Percentiles rank a stretch among this genome's conserved stretches.
These are phyloP conservation scores for Sebastes umbrosus DNA, from an alignment of 2,797 vertebrate species.

Conservation along the genomic window DNA sequence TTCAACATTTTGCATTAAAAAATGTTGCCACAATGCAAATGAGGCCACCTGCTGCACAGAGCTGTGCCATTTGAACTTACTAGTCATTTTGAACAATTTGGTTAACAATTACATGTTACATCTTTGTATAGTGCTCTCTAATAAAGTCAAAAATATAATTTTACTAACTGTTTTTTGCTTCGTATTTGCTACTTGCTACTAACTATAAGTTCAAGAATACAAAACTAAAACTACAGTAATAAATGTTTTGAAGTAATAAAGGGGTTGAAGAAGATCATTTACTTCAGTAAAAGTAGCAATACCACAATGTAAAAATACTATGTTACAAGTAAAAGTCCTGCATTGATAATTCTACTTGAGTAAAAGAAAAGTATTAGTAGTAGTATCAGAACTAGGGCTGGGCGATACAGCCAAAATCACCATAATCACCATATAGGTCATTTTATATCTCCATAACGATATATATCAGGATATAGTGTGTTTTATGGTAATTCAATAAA, in stretches of 20 bases:
- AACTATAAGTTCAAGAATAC: neutral
- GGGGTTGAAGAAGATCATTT: neutral
- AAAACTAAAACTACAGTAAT: neutral
- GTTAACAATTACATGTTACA: neutral
- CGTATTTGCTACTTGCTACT: neutral
- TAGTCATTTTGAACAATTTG: neutral
- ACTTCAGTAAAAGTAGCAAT: no score
- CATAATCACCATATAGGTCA: no score
- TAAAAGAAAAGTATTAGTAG: no score
- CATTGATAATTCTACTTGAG: no score
- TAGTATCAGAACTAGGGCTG: no score
- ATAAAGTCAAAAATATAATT: neutral
- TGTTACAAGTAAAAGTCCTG: no score
- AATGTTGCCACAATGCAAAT: neutral
- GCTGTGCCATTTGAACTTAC: neutral
- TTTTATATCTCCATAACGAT: no score
- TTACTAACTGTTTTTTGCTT: neutral
- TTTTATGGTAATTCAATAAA: no score
- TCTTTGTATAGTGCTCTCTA: neutral
- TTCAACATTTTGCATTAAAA: neutral
- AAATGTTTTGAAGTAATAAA: neutral
- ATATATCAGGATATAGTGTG: no score
- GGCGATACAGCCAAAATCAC: no score
- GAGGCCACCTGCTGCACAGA: neutral
- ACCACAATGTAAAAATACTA: no score